phyloP scores from a whole-genome alignment of 2,888 invertebrate species.

The Poecilobothrus nobilitatus region DNA sequence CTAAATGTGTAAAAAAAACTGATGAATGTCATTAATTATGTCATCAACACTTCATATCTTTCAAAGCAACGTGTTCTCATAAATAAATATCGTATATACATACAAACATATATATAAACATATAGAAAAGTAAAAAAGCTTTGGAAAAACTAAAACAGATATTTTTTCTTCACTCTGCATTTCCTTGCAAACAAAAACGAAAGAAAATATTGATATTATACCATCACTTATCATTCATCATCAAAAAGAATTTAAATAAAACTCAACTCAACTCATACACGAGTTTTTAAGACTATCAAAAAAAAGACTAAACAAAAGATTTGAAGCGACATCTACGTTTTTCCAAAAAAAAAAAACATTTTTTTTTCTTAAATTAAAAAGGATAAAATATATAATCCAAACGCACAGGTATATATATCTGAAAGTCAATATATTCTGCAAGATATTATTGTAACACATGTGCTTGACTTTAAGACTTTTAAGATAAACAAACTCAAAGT shows the following conservation, averaged over 20 bases:
- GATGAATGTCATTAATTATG: constrained; percentile 6
- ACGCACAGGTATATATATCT: too few species aligned
- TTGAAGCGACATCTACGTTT: neutral
- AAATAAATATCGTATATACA: neutral
- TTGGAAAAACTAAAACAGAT: neutral
- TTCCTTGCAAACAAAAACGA: neutral
- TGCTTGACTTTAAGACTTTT: too few species aligned
- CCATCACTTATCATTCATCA: neutral
- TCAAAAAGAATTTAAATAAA: neutral
- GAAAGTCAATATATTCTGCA: too few species aligned
- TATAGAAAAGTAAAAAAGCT: neutral
- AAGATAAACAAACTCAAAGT: too few species aligned
- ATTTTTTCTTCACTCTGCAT: neutral
- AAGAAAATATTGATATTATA: neutral
- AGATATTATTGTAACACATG: too few species aligned
- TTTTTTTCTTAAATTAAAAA: too few species aligned
- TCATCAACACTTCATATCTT: neutral
- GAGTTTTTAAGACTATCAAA: neutral
- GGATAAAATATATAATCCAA: neutral
- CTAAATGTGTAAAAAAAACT: neutral
- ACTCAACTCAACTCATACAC: neutral
- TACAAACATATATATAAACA: neutral
- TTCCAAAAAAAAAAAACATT: neutral
- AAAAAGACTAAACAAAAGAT: neutral
- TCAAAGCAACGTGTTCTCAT: neutral